Percentiles rank a stretch among this genome's conserved stretches.
Conservation (phyloP, 2,113 vertebrate genomes). For the Phoxinus phoxinus region DNA sequence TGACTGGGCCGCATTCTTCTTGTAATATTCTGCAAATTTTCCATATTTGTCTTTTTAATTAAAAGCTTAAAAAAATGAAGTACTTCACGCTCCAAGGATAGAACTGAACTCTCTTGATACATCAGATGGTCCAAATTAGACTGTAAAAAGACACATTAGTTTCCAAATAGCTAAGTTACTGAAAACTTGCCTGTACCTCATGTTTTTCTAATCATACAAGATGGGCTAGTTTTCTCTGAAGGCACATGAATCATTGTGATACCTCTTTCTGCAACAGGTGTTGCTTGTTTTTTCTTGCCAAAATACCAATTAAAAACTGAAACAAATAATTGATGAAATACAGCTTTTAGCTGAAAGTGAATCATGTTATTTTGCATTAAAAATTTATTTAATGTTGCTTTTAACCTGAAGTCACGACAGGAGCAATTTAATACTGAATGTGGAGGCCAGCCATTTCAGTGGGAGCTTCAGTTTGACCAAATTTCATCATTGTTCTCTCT, state of each 20-base stretch:
- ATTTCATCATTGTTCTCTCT: conserved; percentile 21
- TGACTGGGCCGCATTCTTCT: background rate
- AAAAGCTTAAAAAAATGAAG: background rate
- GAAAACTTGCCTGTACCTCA: background rate
- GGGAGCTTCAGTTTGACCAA: conserved; percentile 18
- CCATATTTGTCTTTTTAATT: conserved; percentile 9
- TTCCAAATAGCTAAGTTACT: background rate
- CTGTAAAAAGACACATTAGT: background rate
- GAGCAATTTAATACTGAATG: conserved; percentile 23
- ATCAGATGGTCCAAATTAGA: background rate
- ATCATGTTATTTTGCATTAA: conserved; percentile 9
- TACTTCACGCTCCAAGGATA: background rate
- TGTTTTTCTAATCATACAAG: background rate
- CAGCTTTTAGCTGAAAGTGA: conserved; percentile 2
- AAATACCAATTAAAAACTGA: conserved; percentile 15
- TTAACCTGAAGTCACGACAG: background rate
- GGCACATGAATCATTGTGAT: background rate
- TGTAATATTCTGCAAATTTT: background rate
- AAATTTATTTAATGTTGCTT: no score
- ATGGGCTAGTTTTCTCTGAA: background rate
- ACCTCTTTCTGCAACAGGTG: background rate
- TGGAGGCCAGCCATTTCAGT: conserved; percentile 19
- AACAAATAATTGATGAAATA: conserved; percentile 16
- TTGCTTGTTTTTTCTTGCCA: background rate
- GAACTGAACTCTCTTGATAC: background rate